Base-by-base conservation (phyloP, 2,797 vertebrate species). In the Heliangelus exortis region DNA sequence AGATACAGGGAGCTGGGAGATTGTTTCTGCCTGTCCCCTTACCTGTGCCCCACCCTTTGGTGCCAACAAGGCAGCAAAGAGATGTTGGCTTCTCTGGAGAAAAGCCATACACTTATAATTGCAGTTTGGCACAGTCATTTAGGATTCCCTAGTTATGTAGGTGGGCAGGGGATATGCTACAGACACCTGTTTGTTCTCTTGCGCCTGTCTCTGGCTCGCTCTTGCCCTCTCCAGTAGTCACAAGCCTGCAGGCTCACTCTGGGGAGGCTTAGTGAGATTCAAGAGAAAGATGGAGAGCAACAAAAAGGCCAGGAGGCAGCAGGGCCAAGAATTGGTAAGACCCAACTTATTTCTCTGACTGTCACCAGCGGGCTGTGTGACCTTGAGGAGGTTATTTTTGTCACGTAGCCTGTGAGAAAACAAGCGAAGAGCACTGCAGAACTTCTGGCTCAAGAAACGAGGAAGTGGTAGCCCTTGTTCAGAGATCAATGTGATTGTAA, bases 1-100 rank as follows among this genome's bases (percentile, higher is more conserved):
- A 75, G 25, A 59, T 6, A 15, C 1, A 6, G 14, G 26, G 10
- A 62, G 15, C 1, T 2, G 10, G 5, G 15, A 5, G 0, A 7
- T 47, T 47, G 43, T 22, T 15, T 76, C n/a, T 3, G 0, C 20
- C 54, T 34, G 12, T 6, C 13, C 29, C 10, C 3, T 1, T 2
- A 13, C 39, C 54, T 2, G 1, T 61, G 20, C 1, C 16, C 5
- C 0, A 3, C 12, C 10, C 29, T 69, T 43, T 47, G 29, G 29
- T 58, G 29, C 33, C 66, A 43, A 9, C 12, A 33, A 36, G 34
- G 34, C 34, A 36, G 34, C 34, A 36, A 36, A 36, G 34, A 36
- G 34, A 36, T 36, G 34, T 36, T 36, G 34, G 34, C 34, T 36
- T 36, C 34, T 36, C 34, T 36, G 34, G 34, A 36, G 34, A 36